Evolutionary conservation across 2,113 vertebrate genomes (phyloP).

Genomic region (Podilymbus podiceps): DNA sequence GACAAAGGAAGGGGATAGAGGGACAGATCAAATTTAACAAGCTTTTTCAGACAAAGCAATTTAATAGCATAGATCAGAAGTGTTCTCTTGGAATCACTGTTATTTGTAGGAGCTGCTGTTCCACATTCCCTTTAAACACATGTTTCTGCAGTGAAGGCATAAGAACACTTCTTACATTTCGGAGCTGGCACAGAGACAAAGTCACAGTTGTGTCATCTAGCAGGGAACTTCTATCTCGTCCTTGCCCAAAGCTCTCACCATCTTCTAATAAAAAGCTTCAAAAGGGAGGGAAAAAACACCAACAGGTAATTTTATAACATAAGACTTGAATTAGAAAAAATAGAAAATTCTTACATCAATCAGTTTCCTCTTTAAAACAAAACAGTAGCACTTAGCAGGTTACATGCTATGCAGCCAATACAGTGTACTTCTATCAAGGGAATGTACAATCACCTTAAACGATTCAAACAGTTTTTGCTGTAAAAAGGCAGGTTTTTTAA

Average conservation of each 20-base stretch:
- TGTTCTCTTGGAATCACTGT: background rate
- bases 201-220: slow-evolving; percentile 95
- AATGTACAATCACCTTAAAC: background rate
- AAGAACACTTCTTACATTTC: slow-evolving; percentile 82
- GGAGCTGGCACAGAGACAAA: slow-evolving; percentile 90
- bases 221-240: slow-evolving; percentile 91
- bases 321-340: background rate
- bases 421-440: too few relatives aligned
- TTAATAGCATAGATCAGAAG: background rate
- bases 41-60: background rate
- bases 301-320: background rate
- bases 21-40: background rate
- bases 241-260: slow-evolving; percentile 94
- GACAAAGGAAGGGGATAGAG: background rate
- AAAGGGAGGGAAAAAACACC: background rate
- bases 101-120: background rate
- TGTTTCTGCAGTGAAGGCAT: background rate
- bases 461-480: background rate
- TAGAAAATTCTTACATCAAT: background rate
- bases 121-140: background rate
- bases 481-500: background rate
- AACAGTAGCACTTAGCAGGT: background rate
- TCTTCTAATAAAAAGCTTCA: slow-evolving; percentile 93
- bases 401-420: too few relatives aligned
- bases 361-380: background rate